Percentiles rank a stretch among this genome's conserved stretches.
phyloP scores from a whole-genome alignment of 2,113 vertebrate species.

The Oreocharis arfaki region DNA sequence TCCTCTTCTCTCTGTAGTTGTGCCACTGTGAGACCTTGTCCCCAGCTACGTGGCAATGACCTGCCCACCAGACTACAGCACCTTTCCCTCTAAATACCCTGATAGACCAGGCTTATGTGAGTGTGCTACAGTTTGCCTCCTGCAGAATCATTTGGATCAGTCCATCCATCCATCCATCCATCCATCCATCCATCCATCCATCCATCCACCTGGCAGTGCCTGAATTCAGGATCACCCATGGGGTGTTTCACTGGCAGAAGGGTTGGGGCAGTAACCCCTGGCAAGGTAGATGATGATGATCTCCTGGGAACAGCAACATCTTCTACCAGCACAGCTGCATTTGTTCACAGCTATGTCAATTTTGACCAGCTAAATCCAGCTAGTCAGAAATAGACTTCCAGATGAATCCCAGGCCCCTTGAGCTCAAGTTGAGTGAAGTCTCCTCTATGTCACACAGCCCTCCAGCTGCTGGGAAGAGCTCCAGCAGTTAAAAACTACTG shows the following conservation, averaged over 20 bases:
- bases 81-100: background rate
- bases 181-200: background rate
- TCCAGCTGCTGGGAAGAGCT: conserved; percentile 15
- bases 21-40: background rate
- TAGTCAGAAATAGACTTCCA: conserved; percentile 9
- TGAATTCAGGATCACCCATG: background rate
- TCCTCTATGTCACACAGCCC: background rate
- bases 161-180: background rate
- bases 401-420: conserved; percentile 9
- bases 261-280: background rate
- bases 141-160: background rate
- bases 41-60: background rate
- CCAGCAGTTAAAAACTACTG: background rate
- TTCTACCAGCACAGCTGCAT: conserved; percentile 21
- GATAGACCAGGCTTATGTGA: background rate
- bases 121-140: background rate
- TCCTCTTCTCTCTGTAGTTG: background rate
- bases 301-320: background rate
- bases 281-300: background rate
- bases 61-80: background rate
- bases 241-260: background rate
- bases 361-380: conserved; percentile 46
- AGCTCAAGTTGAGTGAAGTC: background rate
- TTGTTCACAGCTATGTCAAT: conserved; percentile 23
- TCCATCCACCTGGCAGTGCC: background rate